Evolutionary conservation across 2,888 invertebrate genomes (phyloP).

Genomic region (Cantharis nigra): DNA sequence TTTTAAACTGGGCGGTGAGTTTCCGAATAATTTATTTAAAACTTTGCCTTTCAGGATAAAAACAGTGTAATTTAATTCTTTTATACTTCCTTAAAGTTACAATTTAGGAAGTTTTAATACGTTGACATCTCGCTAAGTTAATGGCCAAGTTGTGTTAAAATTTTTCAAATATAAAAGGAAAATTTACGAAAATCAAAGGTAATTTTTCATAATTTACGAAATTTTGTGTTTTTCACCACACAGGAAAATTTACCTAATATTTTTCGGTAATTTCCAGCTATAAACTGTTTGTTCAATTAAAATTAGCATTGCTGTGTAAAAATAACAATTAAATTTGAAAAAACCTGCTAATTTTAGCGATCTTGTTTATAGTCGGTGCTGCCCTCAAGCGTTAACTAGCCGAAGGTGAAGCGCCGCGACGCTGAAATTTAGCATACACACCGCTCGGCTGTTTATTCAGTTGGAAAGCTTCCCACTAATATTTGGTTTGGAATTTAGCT

Average conservation of each 20-base stretch:
- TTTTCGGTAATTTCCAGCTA: no score
- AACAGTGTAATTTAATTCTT: not conserved
- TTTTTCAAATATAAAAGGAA: not conserved
- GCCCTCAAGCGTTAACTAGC: slow-evolving; percentile 18
- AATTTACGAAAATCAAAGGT: not conserved
- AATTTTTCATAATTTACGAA: not conserved
- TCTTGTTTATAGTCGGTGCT: slow-evolving; percentile 3
- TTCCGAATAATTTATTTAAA: no score
- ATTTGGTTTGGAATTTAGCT: not conserved
- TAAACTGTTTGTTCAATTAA: no score
- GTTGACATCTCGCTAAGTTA: not conserved
- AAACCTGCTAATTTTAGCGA: not conserved
- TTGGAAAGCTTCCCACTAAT: not conserved
- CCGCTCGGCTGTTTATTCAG: not conserved
- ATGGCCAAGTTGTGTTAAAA: not conserved
- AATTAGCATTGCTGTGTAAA: no score
- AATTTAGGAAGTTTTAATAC: not conserved
- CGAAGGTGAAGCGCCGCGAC: slow-evolving; percentile 10
- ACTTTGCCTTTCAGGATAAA: no score
- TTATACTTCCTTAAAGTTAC: not conserved
- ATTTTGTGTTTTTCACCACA: no score
- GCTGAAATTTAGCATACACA: not conserved
- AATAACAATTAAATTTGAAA: no score
- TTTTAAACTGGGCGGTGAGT: not conserved
- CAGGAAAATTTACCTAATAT: no score